Base-by-base conservation (phyloP, 2,888 invertebrate species). In the Carabus problematicus region DNA sequence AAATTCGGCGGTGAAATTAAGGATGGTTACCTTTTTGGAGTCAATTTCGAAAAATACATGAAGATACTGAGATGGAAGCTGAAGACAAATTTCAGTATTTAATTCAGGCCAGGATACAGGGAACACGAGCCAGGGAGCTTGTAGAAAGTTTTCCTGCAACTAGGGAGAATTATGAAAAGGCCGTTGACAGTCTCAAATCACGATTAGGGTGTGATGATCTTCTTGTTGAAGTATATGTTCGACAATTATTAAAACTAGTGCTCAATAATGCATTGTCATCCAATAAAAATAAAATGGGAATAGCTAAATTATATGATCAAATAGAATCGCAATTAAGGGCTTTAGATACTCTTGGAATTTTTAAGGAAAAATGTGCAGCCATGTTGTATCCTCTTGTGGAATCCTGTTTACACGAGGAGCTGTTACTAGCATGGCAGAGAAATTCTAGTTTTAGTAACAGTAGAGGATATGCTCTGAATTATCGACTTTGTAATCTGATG, bases 201-300 rank as follows among this genome's bases (percentile, higher is more conserved):
- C 12, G 67, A 3, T 67, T 67, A 47, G 68, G 61, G 9, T 40
- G 47, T 52, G 68, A 68, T 6, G 60, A 68, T 40, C 16, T 68
- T 19, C 43, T 61, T 14, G 54, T 68, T 11, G 78, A 78, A 60
- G 75, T 76, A n/a, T 76, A 77, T 70, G 74, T 76, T 1, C 56
- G 77, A n/a, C 52, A 56, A 45, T 39, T 60, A n/a, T 29, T 67
- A 14, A 29, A 18, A 12, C 12, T 67, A 47, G 60, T 60, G 1
- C 18, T 67, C 4, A 60, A 40, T 52, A 68, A 14, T n/a, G n/a
- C n/a, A n/a, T n/a, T n/a, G n/a, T n/a, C n/a, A n/a, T n/a, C n/a
- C n/a, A n/a, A n/a, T n/a, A n/a, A n/a, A n/a, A n/a, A n/a, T n/a
- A n/a, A n/a, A n/a, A n/a, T n/a, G n/a, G n/a, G n/a, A n/a, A n/a